Percentiles rank a stretch among this genome's conserved stretches.
Conservation (phyloP, 2,113 vertebrate species). For the Peromyscus leucopus region DNA sequence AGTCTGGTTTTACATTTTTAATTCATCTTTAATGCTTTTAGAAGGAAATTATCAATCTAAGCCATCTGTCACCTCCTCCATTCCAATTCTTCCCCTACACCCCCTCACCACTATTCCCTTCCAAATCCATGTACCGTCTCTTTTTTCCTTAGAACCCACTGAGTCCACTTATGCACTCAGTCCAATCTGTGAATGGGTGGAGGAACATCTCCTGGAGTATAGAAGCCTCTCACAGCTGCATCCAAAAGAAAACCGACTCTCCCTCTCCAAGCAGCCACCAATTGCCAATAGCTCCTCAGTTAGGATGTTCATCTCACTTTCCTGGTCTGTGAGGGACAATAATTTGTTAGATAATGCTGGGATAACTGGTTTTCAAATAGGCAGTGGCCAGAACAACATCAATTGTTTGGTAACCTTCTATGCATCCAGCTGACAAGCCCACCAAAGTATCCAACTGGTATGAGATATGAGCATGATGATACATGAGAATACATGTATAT, state of each 20-base stretch:
- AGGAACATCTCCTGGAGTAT: background rate
- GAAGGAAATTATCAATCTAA: background rate
- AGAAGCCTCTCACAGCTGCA: background rate
- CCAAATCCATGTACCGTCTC: background rate
- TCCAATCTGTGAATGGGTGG: background rate
- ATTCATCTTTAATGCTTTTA: background rate
- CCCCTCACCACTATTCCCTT: background rate
- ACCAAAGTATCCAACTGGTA: conserved; percentile 16
- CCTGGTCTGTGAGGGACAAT: background rate
- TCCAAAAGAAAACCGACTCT: background rate
- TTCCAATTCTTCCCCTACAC: background rate
- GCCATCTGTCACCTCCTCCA: no score
- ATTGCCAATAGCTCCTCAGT: background rate
- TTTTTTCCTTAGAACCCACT: background rate
- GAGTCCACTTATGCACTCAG: background rate
- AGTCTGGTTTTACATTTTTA: background rate
- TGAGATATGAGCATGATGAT: conserved; percentile 26
- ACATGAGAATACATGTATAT: background rate
- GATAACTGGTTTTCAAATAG: background rate
- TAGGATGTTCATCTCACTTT: background rate
- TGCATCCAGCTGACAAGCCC: background rate
- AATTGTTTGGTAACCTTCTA: conserved; percentile 33
- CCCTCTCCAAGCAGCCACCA: background rate
- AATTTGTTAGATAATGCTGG: conserved; percentile 38
- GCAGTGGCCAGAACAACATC: conserved; percentile 22